Base-by-base conservation (phyloP, 2,888 invertebrate genomes). In the Lapara coniferarum region DNA sequence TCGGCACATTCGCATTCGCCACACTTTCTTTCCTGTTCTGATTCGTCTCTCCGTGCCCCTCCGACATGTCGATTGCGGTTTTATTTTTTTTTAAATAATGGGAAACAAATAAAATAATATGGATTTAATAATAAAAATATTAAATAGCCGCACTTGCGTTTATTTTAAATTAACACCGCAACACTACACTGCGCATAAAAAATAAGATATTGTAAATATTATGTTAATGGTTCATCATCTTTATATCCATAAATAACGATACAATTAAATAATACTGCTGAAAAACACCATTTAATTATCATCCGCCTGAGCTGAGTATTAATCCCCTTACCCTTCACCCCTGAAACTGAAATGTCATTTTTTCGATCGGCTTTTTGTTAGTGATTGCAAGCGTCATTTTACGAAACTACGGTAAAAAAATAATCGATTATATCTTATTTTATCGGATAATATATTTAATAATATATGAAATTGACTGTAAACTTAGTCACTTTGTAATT, bases 1-100 rank as follows among this genome's bases (percentile, higher is more conserved):
- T 95, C 12, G 96, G 95, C 68, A 95, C 92, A 77, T 94, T 95
- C 3, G 91, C 91, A 3, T 80, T 81, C 3, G 82, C 83, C n/a
- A 92, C 88, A 77, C 88, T 91, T 59, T 93, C 93, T 74, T 93
- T 93, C 56, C 92, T 83, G 75, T 86, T 88, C 66, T 84, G 85
- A 77, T 85, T 89, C 12, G 88, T 85, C 73, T 93, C 92, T 1
- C 87, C 89, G 73, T 90, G 92, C 7, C 83, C 85, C 70, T 93
- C 93, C 71, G 93, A 92, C 92, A 93, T 93, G 74, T 77, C 79
- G 37, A 71, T 53, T 59, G 73, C 74, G 68, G 70, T 73, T 51
- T 66, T 49, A 13, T 51, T 72, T 74, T 14, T 68, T 3, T 12
- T 4, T 3, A 46, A 46, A 46, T 59, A 46, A 46, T 12, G n/a